Conservation (phyloP, 2,888 invertebrate genomes). For the Globia sparganii region DNA sequence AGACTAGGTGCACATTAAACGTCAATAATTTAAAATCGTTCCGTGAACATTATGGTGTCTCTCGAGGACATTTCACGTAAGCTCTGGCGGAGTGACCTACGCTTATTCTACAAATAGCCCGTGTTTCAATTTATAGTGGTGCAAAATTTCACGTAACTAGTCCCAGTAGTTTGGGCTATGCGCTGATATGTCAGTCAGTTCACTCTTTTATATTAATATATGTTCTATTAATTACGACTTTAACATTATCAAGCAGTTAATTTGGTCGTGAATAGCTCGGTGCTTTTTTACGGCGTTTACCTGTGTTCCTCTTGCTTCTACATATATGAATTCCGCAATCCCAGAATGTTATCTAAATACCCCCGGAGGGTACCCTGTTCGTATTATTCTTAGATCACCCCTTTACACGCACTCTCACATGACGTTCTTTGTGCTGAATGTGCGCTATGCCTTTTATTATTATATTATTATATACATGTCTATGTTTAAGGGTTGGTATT, state of each 20-base stretch:
- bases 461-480: constrained; percentile 37
- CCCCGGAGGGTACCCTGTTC: constrained; percentile 20
- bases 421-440: constrained; percentile 21
- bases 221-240: neutral
- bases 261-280: neutral
- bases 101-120: no score
- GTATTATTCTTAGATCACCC: constrained; percentile 16
- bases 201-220: neutral
- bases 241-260: neutral
- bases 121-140: neutral
- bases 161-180: neutral
- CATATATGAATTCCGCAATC: constrained; percentile 23
- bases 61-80: neutral
- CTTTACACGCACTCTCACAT: constrained; percentile 24
- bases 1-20: neutral
- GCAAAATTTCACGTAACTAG: no score
- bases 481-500: neutral
- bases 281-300: neutral
- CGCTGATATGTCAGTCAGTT: neutral
- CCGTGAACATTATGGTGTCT: neutral
- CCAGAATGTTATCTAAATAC: constrained; percentile 14
- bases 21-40: neutral
- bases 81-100: neutral
- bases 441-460: neutral
- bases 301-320: neutral